Percentiles rank a stretch among this genome's conserved stretches.
Conservation (phyloP, 1,140 invertebrate genomes). For the Drosophila micromelanica region DNA sequence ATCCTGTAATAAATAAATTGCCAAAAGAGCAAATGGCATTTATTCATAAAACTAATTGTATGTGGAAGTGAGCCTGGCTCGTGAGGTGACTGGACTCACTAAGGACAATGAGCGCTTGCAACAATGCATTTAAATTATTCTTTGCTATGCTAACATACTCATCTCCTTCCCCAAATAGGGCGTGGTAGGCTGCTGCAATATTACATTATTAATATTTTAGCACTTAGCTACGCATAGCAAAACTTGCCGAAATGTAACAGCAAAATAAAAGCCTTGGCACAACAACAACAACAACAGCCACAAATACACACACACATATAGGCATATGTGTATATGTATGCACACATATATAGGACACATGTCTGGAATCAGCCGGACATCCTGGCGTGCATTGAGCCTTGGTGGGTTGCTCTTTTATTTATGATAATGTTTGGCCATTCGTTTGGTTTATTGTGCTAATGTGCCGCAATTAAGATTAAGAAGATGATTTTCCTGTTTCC, state of each 20-base stretch:
- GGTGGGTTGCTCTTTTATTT: conserved; percentile 73
- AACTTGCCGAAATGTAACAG: conserved; percentile 40
- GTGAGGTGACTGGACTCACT: conserved; percentile 27
- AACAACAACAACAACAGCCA: conserved; percentile 26
- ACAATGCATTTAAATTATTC: conserved; percentile 72
- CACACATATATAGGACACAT: too few relatives aligned
- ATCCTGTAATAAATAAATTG: conserved; percentile 10
- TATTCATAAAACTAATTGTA: conserved; percentile 76
- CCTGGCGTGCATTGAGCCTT: conserved; percentile 75
- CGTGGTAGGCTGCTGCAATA: conserved; percentile 55
- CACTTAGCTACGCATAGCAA: conserved; percentile 38
- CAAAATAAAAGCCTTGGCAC: conserved; percentile 44
- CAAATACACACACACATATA: not conserved
- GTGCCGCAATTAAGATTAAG: conserved; percentile 83
- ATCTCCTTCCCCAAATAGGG: not conserved
- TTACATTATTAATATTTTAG: conserved; percentile 77
- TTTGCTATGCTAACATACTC: conserved; percentile 22
- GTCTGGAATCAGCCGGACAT: conserved; percentile 59
- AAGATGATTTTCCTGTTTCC: conserved; percentile 73
- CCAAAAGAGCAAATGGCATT: conserved; percentile 41
- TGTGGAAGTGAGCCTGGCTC: conserved; percentile 47
- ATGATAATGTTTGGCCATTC: conserved; percentile 82
- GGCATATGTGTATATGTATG: too few relatives aligned
- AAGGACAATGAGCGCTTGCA: conserved; percentile 48
- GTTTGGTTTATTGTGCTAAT: conserved; percentile 83